phyloP scores from a whole-genome alignment of 2,888 invertebrate genomes.

The Drosophila pegasa region DNA sequence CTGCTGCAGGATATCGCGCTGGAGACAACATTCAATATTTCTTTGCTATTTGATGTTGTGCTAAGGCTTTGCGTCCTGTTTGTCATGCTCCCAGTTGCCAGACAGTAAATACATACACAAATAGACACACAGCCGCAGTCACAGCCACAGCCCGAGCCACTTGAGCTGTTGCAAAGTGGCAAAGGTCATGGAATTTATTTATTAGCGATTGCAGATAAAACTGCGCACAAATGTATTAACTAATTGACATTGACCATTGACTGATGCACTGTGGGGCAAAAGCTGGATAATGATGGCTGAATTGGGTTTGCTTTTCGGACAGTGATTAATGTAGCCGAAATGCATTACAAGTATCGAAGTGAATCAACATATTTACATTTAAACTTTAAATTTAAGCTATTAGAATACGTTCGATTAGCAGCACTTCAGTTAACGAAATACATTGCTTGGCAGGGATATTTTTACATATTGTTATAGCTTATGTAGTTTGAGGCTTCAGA shows the following conservation, averaged over 20 bases:
- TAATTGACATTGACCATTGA: slow-evolving; percentile 57
- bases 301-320: background rate
- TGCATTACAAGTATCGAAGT: no score
- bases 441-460: no score
- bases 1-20: slow-evolving; percentile 25
- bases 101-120: slow-evolving; percentile 17
- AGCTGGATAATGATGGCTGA: background rate
- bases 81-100: slow-evolving; percentile 25
- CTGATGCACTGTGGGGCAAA: background rate
- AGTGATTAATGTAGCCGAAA: background rate
- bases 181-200: slow-evolving; percentile 72
- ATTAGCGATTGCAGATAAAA: slow-evolving; percentile 69
- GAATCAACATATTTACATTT: no score
- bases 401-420: no score
- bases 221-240: slow-evolving; percentile 63
- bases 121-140: background rate
- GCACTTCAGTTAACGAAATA: no score
- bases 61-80: slow-evolving; percentile 40
- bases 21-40: slow-evolving; percentile 18
- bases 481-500: no score
- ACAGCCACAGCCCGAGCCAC: slow-evolving; percentile 12
- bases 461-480: no score
- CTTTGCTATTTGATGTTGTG: slow-evolving; percentile 52
- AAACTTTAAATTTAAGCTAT: no score
- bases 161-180: slow-evolving; percentile 25